These are phyloP conservation scores for Florisuga fusca DNA, from an alignment of 2,797 vertebrate species.

Conservation along the genomic window DNA sequence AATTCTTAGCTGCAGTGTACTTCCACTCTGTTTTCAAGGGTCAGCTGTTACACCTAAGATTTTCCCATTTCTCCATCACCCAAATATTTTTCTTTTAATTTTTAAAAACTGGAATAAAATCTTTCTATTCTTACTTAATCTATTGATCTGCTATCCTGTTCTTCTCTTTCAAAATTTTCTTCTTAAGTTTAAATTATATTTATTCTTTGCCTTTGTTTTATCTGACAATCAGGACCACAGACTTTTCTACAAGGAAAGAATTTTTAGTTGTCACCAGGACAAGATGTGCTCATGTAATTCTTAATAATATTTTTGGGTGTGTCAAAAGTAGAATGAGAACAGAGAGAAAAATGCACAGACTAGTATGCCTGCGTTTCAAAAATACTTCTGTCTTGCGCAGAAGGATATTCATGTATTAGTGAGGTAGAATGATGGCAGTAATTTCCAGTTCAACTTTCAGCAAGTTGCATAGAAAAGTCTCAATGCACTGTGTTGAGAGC, in stretches of 20 bases:
- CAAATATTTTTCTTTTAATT: too few relatives aligned
- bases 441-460: neutral
- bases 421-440: neutral
- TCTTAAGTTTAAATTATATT: neutral
- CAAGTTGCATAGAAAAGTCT: neutral
- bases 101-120: neutral
- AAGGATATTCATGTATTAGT: neutral
- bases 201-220: neutral
- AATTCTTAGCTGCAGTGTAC: neutral
- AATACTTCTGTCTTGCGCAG: neutral
- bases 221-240: neutral
- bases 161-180: neutral
- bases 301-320: neutral
- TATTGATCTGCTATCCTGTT: neutral
- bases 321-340: neutral
- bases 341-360: neutral
- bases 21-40: neutral
- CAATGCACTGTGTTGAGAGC: neutral
- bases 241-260: neutral
- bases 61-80: neutral
- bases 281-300: neutral
- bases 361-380: neutral
- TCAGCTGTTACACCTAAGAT: neutral
- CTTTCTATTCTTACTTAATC: neutral
- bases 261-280: neutral